A percentile compares a stretch with the other conserved stretches of the same genome.
Evolutionary conservation across 2,888 invertebrate species (phyloP).

Genomic region (Erpobdella octoculata): DNA sequence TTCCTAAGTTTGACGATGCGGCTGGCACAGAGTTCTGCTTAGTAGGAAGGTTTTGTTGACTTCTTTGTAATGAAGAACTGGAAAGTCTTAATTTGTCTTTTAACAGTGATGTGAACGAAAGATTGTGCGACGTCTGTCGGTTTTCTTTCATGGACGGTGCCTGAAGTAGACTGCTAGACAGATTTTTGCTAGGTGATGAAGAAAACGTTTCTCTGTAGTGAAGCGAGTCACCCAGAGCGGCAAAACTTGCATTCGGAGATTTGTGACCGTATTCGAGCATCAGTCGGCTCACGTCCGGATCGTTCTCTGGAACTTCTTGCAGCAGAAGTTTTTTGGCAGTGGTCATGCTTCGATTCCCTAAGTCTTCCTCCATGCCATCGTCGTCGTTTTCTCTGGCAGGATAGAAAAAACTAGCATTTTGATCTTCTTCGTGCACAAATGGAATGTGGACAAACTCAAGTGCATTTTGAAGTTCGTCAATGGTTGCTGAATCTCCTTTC

Average conservation of each 20-base stretch:
- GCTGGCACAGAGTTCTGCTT: not conserved
- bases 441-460: slow-evolving; percentile 36
- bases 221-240: not conserved
- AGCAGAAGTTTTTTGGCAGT: not conserved
- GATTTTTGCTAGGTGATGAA: not conserved
- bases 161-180: slow-evolving; percentile 1
- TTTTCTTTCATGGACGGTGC: slow-evolving; percentile 5
- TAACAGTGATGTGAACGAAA: not conserved
- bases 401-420: slow-evolving; percentile 14
- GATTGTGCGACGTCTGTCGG: not conserved
- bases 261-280: slow-evolving; percentile 35
- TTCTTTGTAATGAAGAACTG: not conserved
- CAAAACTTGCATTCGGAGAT: slow-evolving; percentile 37
- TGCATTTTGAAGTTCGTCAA: slow-evolving; percentile 37
- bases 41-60: not conserved
- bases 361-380: slow-evolving; percentile 10
- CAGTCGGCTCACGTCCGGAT: slow-evolving; percentile 38
- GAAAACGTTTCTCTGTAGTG: not conserved
- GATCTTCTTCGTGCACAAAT: slow-evolving; percentile 36
- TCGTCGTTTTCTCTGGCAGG: not conserved
- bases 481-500: slow-evolving; percentile 36
- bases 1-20: slow-evolving; percentile 1
- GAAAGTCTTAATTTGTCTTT: slow-evolving; percentile 4
- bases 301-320: slow-evolving; percentile 34
- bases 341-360: not conserved